Evolutionary conservation across 2,113 vertebrate genomes (phyloP), one percentile per base, ranked within the genome.

Genomic region (Ptilorrhoa leucosticta): DNA sequence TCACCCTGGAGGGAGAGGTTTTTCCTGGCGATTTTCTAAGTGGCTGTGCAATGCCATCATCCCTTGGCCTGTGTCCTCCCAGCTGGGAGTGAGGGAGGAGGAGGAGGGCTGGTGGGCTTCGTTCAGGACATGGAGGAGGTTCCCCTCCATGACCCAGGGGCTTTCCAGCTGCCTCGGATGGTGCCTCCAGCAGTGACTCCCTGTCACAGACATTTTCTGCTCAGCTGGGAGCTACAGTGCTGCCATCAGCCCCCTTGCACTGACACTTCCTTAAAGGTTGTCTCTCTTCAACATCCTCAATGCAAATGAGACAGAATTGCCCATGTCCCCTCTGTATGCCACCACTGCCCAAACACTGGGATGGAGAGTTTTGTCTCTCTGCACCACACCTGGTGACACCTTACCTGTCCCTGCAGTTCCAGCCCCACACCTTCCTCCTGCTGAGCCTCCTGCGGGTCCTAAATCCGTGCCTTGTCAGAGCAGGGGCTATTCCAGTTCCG

Each of bases 71-170:
- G 5, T 51, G 28, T 61, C 61, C 45, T 48, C 42, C 18, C 3
- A 1, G 40, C 45, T 47, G 15, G n/a, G 57, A 35, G 31, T 4
- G 13, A n/a, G 39, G 28, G 20, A 51, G 48, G 37, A 23, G 68
- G 45, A 63, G 76, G 58, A 58, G n/a, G 37, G 28, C 37, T 51
- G 60, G 51, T 73, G 51, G 71, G 47, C 53, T 69, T 19, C 0
- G 0, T 5, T 37, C 13, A 22, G 69, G 68, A 24, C 11, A 0
- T 1, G 42, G 35, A 39, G 2, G 24, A n/a, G 4, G 11, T 13
- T n/a, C 2, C 1, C 17, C 40, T 37, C 22, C 1, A 0, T 37
- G 31, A 4, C 1, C 54, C 39, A 1, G n/a, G 6, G 10, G 27
- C 23, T 56, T 26, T 54, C 23, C 9, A 0, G 2, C 51, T 56